phyloP scores from a whole-genome alignment of 2,888 invertebrate genomes.

The Pristionchus mayeri region DNA sequence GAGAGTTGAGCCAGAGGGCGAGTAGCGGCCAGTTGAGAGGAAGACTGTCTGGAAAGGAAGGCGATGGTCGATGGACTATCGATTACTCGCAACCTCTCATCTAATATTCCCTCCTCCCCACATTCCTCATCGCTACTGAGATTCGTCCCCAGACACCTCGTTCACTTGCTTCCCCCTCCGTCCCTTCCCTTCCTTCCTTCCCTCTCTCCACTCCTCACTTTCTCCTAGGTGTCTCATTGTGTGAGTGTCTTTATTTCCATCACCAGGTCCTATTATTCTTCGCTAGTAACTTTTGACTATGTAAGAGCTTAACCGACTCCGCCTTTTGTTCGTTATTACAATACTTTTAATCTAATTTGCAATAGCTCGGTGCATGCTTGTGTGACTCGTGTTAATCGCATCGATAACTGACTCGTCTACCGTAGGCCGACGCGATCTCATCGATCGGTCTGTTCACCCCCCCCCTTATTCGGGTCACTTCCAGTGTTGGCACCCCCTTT shows the following conservation, averaged over 20 bases:
- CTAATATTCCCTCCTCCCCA: no score
- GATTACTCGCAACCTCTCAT: no score
- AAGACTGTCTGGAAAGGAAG: conserved; percentile 33
- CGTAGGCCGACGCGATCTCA: not conserved
- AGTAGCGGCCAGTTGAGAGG: conserved; percentile 20
- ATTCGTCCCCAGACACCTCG: no score
- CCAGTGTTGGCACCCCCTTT: conserved; percentile 11
- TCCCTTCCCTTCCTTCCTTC: no score
- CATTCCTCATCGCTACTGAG: no score
- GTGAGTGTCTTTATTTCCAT: not conserved
- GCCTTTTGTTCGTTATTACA: conserved; percentile 17
- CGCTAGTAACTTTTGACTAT: conserved; percentile 21
- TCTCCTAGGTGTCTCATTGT: not conserved
- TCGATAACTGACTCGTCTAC: conserved; percentile 37
- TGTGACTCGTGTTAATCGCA: not conserved
- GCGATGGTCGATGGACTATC: no score
- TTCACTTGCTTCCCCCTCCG: no score
- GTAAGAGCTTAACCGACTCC: conserved; percentile 18
- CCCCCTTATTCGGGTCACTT: not conserved
- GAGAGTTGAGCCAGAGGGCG: conserved; percentile 10
- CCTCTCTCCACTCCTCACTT: no score
- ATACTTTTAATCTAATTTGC: conserved; percentile 43
- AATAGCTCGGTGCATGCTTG: conserved; percentile 16
- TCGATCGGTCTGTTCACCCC: not conserved
- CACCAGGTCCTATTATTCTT: not conserved